Base-by-base conservation (phyloP, 92 coral and sea anemone genomes). In the Epizoanthus illoricatus region DNA sequence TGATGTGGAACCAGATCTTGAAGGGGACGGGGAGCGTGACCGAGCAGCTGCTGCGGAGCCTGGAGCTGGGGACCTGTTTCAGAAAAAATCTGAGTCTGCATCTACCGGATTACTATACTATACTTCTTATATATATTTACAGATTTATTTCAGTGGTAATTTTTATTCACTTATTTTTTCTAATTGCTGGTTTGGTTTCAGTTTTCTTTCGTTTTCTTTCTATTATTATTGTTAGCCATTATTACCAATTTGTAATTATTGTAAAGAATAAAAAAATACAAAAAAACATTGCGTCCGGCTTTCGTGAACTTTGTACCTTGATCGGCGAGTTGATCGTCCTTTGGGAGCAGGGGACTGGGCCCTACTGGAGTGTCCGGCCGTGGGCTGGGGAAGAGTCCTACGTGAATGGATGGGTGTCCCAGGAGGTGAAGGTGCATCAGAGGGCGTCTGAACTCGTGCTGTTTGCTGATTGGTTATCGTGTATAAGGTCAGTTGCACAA, bases 371-470 rank as follows among this genome's bases (percentile, higher is more conserved):
- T 87, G 89, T 23, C 89, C 89, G 65, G 88, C 86, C 79, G 92
- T 79, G 61, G 92, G 97, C 73, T 91, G 94, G 75, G 97, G 97
- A 36, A 93, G 84, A 54, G 90, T 90, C 87, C 94, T 89, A 58
- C 93, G 88, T 75, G 92, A 83, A 64, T 89, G 89, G 33, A 93
- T 89, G 42, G 98, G 98, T 11, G 99, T 94, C 10, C 93, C 94
- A 28, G 98, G 99, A 78, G 99, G 99, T 8, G 99, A 97, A 33
- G 99, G 98, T 57, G 92, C 96, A 17, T 90, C 96, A 45, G 90
- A 81, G 18, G 94, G 90, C 69, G 97, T 91, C 69, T 83, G 74
- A 15, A 86, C 91, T 40, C 92, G 91, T 66, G 94, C 56, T 42
- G 87, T 69, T 40, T 79, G 87, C 75, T 89, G 91, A 75, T 85